Percentiles rank a stretch among this genome's conserved stretches.
These are phyloP conservation scores for Myripristis murdjan DNA, from an alignment of 2,797 vertebrate genomes.

Conservation along the genomic window DNA sequence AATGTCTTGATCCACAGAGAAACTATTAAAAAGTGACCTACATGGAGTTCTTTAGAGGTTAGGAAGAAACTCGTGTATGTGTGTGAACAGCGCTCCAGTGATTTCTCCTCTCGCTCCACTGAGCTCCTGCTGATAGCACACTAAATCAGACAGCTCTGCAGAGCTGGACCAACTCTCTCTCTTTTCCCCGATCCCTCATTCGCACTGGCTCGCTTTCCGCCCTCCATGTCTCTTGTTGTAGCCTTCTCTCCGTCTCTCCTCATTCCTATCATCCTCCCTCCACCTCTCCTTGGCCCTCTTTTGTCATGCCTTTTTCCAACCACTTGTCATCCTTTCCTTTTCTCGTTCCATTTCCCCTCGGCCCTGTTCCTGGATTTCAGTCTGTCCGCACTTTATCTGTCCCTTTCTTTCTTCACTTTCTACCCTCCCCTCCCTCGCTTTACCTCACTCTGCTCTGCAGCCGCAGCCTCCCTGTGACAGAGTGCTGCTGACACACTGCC, in stretches of 20 bases:
- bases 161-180: constrained; percentile 58
- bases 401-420: constrained; percentile 14
- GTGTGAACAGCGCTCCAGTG: constrained; percentile 57
- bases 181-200: constrained; percentile 39
- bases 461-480: constrained; percentile 50
- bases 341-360: background rate
- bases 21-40: background rate
- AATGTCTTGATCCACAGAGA: constrained; percentile 46
- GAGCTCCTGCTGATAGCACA: constrained; percentile 72
- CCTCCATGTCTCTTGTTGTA: constrained; percentile 12
- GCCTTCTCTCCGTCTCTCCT: constrained; percentile 37
- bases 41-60: constrained; percentile 29
- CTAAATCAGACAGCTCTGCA: constrained; percentile 80
- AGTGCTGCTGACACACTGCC: constrained; percentile 77
- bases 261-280: constrained; percentile 28
- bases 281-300: constrained; percentile 20
- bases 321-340: constrained; percentile 5
- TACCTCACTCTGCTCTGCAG: constrained; percentile 59
- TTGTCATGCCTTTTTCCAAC: constrained; percentile 4
- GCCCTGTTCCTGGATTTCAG: background rate
- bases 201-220: constrained; percentile 1
- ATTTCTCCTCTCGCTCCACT: constrained; percentile 70
- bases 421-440: constrained; percentile 19
- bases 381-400: background rate
- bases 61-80: constrained; percentile 37